These are phyloP conservation scores for Spilarctia lutea DNA, from an alignment of 2,888 invertebrate species.

Conservation along the genomic window DNA sequence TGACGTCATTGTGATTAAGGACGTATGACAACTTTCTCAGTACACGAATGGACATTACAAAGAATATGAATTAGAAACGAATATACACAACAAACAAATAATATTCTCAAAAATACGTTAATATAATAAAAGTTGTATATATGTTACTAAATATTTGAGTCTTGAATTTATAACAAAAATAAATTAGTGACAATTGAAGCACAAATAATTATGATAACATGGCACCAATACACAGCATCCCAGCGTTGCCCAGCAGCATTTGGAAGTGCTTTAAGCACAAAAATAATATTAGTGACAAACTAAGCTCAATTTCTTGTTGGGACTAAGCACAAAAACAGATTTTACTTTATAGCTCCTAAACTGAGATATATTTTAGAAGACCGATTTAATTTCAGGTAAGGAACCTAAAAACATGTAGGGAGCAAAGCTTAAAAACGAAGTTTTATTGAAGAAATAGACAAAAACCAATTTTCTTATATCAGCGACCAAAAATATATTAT, in stretches of 20 bases:
- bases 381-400: not conserved
- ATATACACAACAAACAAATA: not conserved
- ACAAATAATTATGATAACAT: slow-evolving; percentile 3
- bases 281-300: slow-evolving; percentile 14
- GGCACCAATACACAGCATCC: slow-evolving; percentile 14
- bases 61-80: not conserved
- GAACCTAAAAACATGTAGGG: not conserved
- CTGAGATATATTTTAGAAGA: not conserved
- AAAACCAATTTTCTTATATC: not conserved
- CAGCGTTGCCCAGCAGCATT: slow-evolving; percentile 1
- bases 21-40: not conserved
- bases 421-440: not conserved
- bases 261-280: slow-evolving; percentile 16
- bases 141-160: not conserved
- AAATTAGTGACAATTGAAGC: slow-evolving; percentile 19
- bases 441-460: not conserved
- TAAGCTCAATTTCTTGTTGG: slow-evolving; percentile 12
- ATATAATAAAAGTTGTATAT: not conserved
- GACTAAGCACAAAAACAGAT: slow-evolving; percentile 7
- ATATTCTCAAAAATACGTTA: not conserved
- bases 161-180: not conserved
- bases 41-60: not conserved
- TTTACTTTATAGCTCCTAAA: not conserved
- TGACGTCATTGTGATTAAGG: not conserved
- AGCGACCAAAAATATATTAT: not conserved